These are phyloP conservation scores for Drosophila kokeensis DNA, from an alignment of 2,888 invertebrate genomes.

Conservation along the genomic window DNA sequence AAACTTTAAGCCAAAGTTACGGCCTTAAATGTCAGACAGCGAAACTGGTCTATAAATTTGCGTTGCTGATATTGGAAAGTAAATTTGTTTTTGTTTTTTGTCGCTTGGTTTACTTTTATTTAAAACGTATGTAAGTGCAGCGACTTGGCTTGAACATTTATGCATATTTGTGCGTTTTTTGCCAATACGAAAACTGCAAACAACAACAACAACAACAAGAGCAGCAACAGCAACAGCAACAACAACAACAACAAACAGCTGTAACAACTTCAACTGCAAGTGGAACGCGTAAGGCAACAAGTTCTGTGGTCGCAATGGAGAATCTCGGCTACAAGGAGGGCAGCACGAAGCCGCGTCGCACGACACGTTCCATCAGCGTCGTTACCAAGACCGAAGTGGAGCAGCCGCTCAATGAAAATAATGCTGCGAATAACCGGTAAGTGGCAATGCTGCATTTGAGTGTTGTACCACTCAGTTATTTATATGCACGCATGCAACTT, in stretches of 20 bases:
- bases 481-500: slow-evolving; percentile 6
- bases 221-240: slow-evolving; percentile 16
- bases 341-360: slow-evolving; percentile 84
- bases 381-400: slow-evolving; percentile 85
- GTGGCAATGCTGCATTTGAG: slow-evolving; percentile 45
- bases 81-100: neutral
- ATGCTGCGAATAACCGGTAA: slow-evolving; percentile 82
- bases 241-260: slow-evolving; percentile 21
- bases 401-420: slow-evolving; percentile 84
- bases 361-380: slow-evolving; percentile 84
- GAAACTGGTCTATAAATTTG: slow-evolving; percentile 58
- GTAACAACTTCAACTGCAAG: slow-evolving; percentile 41
- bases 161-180: slow-evolving; percentile 74
- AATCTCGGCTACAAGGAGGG: slow-evolving; percentile 89
- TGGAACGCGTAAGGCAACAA: slow-evolving; percentile 40
- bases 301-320: slow-evolving; percentile 85
- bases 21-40: slow-evolving; percentile 6
- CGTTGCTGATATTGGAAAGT: slow-evolving; percentile 69
- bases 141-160: slow-evolving; percentile 35
- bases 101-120: slow-evolving; percentile 28
- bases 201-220: slow-evolving; percentile 23
- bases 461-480: slow-evolving; percentile 18
- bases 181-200: slow-evolving; percentile 26
- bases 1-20: slow-evolving; percentile 11
- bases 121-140: slow-evolving; percentile 44